Base-by-base conservation (phyloP, 2,888 invertebrate genomes). In the Agrenia bidenticulata region DNA sequence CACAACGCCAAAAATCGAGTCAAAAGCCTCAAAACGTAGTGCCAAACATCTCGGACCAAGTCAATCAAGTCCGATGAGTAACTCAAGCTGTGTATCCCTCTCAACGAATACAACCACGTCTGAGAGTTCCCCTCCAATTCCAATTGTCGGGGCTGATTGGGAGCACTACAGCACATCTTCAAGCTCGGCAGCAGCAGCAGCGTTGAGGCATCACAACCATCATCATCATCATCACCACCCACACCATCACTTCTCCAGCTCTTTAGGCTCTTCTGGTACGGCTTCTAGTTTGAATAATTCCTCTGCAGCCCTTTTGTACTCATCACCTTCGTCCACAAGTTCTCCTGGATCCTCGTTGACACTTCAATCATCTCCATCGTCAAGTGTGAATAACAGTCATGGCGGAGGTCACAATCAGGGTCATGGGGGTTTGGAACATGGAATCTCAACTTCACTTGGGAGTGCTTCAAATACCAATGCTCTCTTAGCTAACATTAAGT, bases 1-100 rank as follows among this genome's bases (percentile, higher is more conserved):
- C 41, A 70, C 70, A n/a, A 72, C 73, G 13, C 71, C 74, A 11
- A 74, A 73, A 63, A 66, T 59, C 39, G 70, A 70, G 23, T 17
- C 57, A 1, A 65, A 63, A 49, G 51, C 45, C 17, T 26, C 42
- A 45, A 67, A 63, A 60, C 56, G 60, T 64, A 67, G 41, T 53
- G 56, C 58, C 51, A 63, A 45, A 42, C 23, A 39, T 49, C 26
- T 39, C 59, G 67, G 17, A 41, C 21, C n/a, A 64, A 69, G 39
- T 45, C 65, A 27, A 27, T 56, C 27, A 32, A 27, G 27, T 39
- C 61, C 61, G 17, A 32, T 32, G 5, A 32, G 32, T 32, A 54
- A 41, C 41, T 51, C 61, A 13, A 54, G 54, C 39, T 61, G 61
- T 17, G 23, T 61, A 5, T 51, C 51, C 21, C 21, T 13, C 13